Conservation (phyloP, 1,140 invertebrate species). For the Leptinotarsa defecta region DNA sequence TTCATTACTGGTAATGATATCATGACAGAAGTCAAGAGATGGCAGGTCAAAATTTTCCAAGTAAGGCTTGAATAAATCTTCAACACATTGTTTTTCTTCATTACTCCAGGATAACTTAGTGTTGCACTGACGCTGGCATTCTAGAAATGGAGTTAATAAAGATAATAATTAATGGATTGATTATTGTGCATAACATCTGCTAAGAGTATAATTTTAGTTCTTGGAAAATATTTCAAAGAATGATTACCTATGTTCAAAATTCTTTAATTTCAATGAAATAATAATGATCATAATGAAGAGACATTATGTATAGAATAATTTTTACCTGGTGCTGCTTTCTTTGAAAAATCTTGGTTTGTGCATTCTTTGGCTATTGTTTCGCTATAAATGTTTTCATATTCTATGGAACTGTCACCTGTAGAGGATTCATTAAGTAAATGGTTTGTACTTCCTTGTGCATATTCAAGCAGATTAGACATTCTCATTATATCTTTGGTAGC, state of each 20-base stretch:
- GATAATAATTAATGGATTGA: neutral
- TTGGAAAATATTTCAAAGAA: neutral
- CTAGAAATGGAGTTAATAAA: neutral
- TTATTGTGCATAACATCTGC: neutral
- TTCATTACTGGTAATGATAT: neutral
- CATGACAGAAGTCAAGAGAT: neutral
- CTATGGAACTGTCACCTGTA: neutral
- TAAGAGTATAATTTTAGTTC: neutral
- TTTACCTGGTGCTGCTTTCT: no score
- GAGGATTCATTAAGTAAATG: neutral
- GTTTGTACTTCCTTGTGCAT: neutral
- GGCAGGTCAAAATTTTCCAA: constrained; percentile 3
- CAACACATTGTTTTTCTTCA: constrained; percentile 15
- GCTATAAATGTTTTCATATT: neutral
- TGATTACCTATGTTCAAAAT: neutral
- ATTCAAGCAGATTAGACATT: constrained; percentile 10
- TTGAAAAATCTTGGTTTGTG: no score
- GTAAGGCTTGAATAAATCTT: neutral
- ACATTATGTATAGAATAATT: neutral
- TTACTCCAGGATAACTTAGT: neutral
- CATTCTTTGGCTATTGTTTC: no score
- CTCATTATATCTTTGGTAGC: constrained; percentile 9
- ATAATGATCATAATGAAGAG: neutral
- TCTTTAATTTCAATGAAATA: neutral
- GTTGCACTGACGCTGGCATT: neutral